Evolutionary conservation across 1,140 invertebrate species (phyloP).

Genomic region (Orius laevigatus): DNA sequence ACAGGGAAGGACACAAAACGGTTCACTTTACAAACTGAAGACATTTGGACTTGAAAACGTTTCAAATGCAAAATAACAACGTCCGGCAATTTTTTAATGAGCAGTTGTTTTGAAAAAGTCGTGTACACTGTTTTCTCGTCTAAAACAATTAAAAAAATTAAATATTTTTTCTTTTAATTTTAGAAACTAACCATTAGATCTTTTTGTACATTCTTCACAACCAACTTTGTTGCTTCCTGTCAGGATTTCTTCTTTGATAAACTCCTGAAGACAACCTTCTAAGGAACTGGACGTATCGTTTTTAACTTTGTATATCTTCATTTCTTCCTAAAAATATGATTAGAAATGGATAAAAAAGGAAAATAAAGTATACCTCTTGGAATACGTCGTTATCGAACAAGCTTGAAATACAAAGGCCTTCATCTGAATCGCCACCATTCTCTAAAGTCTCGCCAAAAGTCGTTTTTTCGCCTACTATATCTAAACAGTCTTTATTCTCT

Average conservation of each 20-base stretch:
- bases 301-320: conserved; percentile 34
- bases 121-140: conserved; percentile 65
- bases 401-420: too few relatives aligned
- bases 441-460: too few relatives aligned
- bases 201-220: conserved; percentile 74
- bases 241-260: conserved; percentile 75
- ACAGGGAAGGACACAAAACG: conserved; percentile 78
- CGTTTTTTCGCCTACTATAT: too few relatives aligned
- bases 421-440: too few relatives aligned
- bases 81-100: conserved; percentile 78
- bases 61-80: conserved; percentile 91
- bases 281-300: conserved; percentile 45
- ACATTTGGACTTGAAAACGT: conserved; percentile 56
- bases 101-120: conserved; percentile 78
- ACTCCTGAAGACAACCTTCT: conserved; percentile 77
- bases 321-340: too few relatives aligned
- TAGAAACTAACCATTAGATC: conserved; percentile 31
- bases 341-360: too few relatives aligned
- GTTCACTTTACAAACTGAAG: conserved; percentile 56
- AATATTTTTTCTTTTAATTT: too few relatives aligned
- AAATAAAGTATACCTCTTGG: too few relatives aligned
- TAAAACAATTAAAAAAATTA: too few relatives aligned
- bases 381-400: too few relatives aligned
- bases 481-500: too few relatives aligned
- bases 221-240: conserved; percentile 82